Evolutionary conservation across 2,797 vertebrate genomes (phyloP).

Genomic region (Megalops cyprinoides): DNA sequence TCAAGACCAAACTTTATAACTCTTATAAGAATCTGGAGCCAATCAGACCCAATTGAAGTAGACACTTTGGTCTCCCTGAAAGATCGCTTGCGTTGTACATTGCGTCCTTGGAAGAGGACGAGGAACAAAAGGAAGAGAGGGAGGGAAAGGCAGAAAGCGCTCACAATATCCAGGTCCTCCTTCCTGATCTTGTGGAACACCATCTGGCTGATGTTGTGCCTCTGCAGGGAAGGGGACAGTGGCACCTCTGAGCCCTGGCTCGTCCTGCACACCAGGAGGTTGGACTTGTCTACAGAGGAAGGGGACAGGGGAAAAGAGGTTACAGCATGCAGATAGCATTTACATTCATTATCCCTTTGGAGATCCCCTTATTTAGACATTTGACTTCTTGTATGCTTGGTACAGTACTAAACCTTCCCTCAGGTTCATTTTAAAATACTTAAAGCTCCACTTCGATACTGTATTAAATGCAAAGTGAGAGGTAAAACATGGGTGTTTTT

Average conservation of each 20-base stretch:
- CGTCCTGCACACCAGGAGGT: constrained; percentile 89
- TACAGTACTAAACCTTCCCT: background rate
- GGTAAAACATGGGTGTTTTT: background rate
- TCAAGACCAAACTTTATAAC: no score
- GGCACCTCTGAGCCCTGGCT: constrained; percentile 79
- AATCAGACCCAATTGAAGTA: background rate
- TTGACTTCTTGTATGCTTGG: background rate
- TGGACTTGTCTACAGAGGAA: constrained; percentile 86
- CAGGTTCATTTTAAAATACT: background rate
- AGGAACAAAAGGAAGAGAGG: background rate
- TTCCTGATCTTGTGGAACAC: constrained; percentile 97
- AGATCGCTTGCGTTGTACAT: no score
- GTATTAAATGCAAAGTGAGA: background rate
- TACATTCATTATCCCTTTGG: background rate
- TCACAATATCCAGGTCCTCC: constrained; percentile 90
- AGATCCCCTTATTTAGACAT: background rate
- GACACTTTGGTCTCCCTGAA: no score
- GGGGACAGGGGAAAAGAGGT: background rate
- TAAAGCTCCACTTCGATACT: no score
- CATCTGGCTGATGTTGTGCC: constrained; percentile 94
- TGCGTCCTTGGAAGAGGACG: background rate
- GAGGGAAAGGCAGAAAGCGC: no score
- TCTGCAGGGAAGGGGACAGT: constrained; percentile 81
- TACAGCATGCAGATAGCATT: background rate
- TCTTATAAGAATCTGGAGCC: background rate